A percentile compares a stretch with the other conserved stretches of the same genome.
Conservation (phyloP, 2,113 vertebrate genomes). For the Pipa parva region DNA sequence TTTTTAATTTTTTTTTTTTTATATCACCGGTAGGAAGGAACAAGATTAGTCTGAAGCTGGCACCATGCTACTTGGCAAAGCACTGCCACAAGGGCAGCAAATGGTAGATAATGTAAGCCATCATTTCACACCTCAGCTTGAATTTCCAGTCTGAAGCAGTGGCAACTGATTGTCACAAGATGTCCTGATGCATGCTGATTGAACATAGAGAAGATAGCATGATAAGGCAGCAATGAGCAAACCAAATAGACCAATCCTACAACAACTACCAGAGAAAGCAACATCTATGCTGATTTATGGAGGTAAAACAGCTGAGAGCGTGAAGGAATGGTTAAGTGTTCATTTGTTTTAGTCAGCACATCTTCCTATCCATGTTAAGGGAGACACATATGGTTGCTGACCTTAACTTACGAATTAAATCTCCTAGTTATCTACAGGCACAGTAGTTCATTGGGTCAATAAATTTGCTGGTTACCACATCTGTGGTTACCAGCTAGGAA, state of each 20-base stretch:
- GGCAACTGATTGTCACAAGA: constrained; percentile 39
- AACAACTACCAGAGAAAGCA: too few species aligned
- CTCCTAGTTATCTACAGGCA: too few species aligned
- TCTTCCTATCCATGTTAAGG: too few species aligned
- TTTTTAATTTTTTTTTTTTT: too few species aligned
- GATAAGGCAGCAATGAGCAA: background rate
- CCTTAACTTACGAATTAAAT: too few species aligned
- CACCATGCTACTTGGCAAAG: constrained; percentile 26
- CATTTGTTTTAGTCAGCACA: too few species aligned
- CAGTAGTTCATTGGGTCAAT: background rate
- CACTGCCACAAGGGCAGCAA: constrained; percentile 26
- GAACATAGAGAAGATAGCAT: constrained; percentile 1
- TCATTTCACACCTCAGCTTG: constrained; percentile 23
- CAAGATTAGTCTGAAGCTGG: constrained; percentile 12
- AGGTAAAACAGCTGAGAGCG: too few species aligned
- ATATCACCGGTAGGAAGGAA: constrained; percentile 20
- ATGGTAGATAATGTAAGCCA: constrained; percentile 14
- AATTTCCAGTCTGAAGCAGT: constrained; percentile 21
- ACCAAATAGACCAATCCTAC: background rate
- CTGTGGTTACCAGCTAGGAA: background rate
- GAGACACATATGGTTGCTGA: too few species aligned
- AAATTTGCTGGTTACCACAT: background rate
- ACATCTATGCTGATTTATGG: too few species aligned
- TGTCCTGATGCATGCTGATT: constrained; percentile 18
- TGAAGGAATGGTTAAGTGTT: too few species aligned